Evolutionary conservation across 2,888 invertebrate species (phyloP), one percentile per base, ranked within the genome.

Genomic region (Smittia sp.): DNA sequence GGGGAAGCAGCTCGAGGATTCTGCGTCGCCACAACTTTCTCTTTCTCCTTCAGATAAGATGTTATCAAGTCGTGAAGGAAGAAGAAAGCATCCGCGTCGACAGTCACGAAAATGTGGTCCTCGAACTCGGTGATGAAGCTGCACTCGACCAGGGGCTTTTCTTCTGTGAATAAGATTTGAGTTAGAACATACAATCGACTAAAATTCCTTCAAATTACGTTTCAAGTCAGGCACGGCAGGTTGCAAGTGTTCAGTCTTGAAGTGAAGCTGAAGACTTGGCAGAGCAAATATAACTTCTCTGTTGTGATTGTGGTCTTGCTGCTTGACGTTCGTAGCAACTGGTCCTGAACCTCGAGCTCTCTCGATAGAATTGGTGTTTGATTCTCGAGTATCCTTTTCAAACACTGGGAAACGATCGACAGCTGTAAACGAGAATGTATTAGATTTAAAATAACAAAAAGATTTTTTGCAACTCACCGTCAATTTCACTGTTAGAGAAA

Each of bases 71-170:
- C 98, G 81, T 98, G 98, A 38, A 99, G 85, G 83, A 98, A 99
- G 83, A 98, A 92, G 84, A 99, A 97, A 1, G 96, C 95, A 84
- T 98, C 98, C 0, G 98, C 98, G 84, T 99, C 96, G 76, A 97
- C 96, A 0, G 97, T 96, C 75, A 98, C 97, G 83, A 95, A 96
- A 79, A 98, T 98, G 81, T 98, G 97, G 83, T 98, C 97, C 81
- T 98, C 96, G 83, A 99, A 98, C 83, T 98, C 97, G 1, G 98
- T 98, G 75, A 98, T 95, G 82, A 99, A 98, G 81, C 95, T 95
- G 85, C 97, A 97, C 78, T 96, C 92, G 32, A 98, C 97, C 68
- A 90, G 86, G 1, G 97, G 96, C 81, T 94, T 94, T 74, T 88
- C 88, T 77, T 88, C 91, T 90, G 78, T 18, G 78, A 69, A 20